phyloP scores from a whole-genome alignment of 2,888 invertebrate genomes.

The Hydraecia micacea region DNA sequence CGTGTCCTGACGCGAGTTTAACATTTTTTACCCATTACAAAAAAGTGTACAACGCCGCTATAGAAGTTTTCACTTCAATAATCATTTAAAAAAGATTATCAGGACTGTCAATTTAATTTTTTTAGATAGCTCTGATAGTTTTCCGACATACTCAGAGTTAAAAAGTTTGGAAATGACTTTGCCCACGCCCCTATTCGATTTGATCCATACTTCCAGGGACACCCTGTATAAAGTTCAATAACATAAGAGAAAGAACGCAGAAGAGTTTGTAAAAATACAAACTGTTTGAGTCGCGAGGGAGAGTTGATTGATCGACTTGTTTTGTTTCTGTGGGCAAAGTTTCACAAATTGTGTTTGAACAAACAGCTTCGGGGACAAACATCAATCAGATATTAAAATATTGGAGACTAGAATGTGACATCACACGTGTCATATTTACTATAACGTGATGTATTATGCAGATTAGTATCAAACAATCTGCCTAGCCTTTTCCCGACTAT shows the following conservation, averaged over 20 bases:
- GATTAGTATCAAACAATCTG: background rate
- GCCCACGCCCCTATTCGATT: no score
- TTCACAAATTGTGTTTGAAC: constrained; percentile 56
- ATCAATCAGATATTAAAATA: constrained; percentile 58
- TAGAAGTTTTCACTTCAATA: no score
- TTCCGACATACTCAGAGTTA: no score
- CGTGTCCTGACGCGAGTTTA: no score
- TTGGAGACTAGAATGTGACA: constrained; percentile 16
- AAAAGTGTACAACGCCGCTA: no score
- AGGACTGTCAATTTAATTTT: no score
- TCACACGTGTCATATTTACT: background rate
- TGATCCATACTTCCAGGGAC: no score
- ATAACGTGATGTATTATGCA: background rate
- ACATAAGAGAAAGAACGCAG: constrained; percentile 11
- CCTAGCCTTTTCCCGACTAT: background rate
- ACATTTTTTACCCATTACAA: no score
- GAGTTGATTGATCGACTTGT: constrained; percentile 61
- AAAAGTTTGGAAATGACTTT: no score
- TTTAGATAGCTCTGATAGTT: no score
- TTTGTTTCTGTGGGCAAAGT: constrained; percentile 53
- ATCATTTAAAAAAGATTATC: no score
- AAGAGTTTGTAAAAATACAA: constrained; percentile 52
- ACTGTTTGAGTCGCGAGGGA: constrained; percentile 32
- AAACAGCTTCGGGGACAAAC: constrained; percentile 45
- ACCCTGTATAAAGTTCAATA: background rate